Percentiles rank a stretch among this genome's conserved stretches.
Evolutionary conservation across 2,888 invertebrate genomes (phyloP).

Genomic region (Meliscaeva auricollis): DNA sequence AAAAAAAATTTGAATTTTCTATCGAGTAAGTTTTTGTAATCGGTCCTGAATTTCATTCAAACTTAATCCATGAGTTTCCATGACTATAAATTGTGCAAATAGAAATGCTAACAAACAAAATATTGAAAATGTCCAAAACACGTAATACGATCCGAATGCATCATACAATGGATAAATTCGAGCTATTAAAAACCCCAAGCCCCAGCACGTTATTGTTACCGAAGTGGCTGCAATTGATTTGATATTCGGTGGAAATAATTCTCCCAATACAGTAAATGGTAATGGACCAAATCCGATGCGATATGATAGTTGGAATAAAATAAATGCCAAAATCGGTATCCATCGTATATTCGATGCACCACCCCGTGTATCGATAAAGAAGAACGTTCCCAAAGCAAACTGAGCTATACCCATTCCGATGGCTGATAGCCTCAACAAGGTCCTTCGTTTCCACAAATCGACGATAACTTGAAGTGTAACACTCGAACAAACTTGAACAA

Average conservation of each 20-base stretch:
- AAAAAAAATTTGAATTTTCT: background rate
- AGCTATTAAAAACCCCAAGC: slow-evolving; percentile 90
- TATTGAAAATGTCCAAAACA: slow-evolving; percentile 90
- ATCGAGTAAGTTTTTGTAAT: slow-evolving; percentile 81
- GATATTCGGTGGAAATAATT: slow-evolving; percentile 91
- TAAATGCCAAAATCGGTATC: slow-evolving; percentile 89
- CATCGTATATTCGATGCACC: slow-evolving; percentile 86
- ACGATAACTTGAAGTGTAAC: slow-evolving; percentile 90
- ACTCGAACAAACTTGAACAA: slow-evolving; percentile 90
- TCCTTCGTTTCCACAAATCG: slow-evolving; percentile 90
- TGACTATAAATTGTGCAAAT: slow-evolving; percentile 90
- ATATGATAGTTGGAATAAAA: slow-evolving; percentile 90
- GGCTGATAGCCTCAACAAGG: slow-evolving; percentile 89
- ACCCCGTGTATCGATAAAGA: slow-evolving; percentile 85
- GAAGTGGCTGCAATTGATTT: slow-evolving; percentile 90
- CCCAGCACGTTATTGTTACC: slow-evolving; percentile 91
- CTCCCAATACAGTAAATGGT: slow-evolving; percentile 93
- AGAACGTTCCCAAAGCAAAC: slow-evolving; percentile 87
- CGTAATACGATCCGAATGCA: slow-evolving; percentile 87
- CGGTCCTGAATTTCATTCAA: slow-evolving; percentile 92
- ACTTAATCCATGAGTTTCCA: slow-evolving; percentile 95
- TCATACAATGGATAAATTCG: slow-evolving; percentile 88
- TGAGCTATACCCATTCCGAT: slow-evolving; percentile 88
- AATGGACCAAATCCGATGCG: slow-evolving; percentile 91
- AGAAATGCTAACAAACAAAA: slow-evolving; percentile 87